These are phyloP conservation scores for Saccopteryx bilineata DNA, from an alignment of 2,113 vertebrate species.

Conservation along the genomic window DNA sequence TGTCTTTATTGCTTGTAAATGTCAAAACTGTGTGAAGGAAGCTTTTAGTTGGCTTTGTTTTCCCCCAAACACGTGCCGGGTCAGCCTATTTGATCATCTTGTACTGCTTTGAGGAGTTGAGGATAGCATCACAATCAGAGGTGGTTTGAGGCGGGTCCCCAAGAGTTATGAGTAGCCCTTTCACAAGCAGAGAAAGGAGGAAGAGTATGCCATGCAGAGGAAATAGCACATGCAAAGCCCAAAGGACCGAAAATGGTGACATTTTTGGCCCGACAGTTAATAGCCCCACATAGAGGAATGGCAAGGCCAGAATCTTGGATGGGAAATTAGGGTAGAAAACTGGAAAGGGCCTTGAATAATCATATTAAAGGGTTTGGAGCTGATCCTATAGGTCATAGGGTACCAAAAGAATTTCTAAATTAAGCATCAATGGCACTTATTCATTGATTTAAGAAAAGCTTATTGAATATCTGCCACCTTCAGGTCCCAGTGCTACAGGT, in stretches of 20 bases:
- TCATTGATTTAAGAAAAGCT: not conserved
- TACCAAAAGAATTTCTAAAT: not conserved
- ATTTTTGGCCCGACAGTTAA: not conserved
- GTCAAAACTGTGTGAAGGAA: not conserved
- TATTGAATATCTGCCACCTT: not conserved
- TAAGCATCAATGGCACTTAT: not conserved
- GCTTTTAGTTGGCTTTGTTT: not conserved
- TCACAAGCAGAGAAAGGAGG: not conserved
- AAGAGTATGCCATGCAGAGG: not conserved
- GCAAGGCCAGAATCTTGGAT: not conserved
- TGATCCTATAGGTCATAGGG: not conserved
- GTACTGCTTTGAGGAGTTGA: not conserved
- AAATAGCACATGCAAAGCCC: not conserved
- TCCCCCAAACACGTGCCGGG: not conserved
- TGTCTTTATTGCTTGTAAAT: not conserved
- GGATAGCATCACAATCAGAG: too few relatives aligned
- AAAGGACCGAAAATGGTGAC: not conserved
- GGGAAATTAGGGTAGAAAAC: not conserved
- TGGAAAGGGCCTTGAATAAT: not conserved
- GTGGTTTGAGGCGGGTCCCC: not conserved
- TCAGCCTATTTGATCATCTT: not conserved
- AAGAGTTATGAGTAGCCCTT: not conserved
- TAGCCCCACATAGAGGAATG: not conserved
- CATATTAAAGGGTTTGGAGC: not conserved
- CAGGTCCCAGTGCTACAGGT: not conserved